phyloP scores from a whole-genome alignment of 1,140 invertebrate genomes.

The Atopsyche davidsoni region DNA sequence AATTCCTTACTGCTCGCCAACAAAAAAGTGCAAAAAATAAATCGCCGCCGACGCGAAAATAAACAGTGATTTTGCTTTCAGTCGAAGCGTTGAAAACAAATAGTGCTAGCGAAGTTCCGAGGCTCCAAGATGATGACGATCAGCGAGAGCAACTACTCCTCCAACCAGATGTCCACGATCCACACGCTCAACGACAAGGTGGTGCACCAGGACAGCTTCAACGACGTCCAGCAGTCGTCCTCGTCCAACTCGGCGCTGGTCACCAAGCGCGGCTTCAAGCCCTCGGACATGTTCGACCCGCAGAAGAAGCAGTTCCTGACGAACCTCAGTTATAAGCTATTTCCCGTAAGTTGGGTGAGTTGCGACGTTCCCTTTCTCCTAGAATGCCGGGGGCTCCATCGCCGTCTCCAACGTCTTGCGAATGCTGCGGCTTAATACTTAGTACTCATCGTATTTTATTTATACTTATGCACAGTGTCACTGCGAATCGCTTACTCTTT shows the following conservation, averaged over 20 bases:
- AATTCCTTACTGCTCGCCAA: no score
- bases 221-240: constrained; percentile 43
- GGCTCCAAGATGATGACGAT: constrained; percentile 46
- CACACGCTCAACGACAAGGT: constrained; percentile 46
- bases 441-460: no score
- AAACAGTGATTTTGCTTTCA: no score
- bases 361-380: constrained; percentile 20
- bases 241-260: constrained; percentile 43
- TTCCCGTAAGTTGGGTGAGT: constrained; percentile 73
- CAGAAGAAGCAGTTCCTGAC: constrained; percentile 72
- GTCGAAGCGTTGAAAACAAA: no score
- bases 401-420: constrained; percentile 2
- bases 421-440: no score
- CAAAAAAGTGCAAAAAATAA: no score
- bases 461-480: no score
- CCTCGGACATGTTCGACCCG: constrained; percentile 76
- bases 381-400: neutral
- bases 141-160: constrained; percentile 47
- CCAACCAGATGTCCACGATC: constrained; percentile 46
- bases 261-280: constrained; percentile 67
- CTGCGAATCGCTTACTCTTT: no score
- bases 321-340: constrained; percentile 68
- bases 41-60: no score
- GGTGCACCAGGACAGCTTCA: constrained; percentile 44
- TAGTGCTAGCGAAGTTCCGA: no score